These are phyloP conservation scores for Gorsachius goisagi DNA, from an alignment of 2,113 vertebrate genomes.

Conservation along the genomic window DNA sequence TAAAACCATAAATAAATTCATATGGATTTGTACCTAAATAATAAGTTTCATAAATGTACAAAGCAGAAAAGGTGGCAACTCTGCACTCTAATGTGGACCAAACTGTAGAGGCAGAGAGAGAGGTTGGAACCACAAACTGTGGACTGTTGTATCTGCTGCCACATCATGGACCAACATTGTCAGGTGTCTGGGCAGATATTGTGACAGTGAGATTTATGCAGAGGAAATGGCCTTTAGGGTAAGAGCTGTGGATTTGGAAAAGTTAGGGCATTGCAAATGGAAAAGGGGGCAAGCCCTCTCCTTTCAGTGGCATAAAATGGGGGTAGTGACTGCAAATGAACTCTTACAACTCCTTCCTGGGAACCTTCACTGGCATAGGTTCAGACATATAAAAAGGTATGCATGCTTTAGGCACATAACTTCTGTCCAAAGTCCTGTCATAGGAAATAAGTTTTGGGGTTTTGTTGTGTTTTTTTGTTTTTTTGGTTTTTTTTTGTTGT, in stretches of 20 bases:
- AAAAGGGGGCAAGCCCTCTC: not conserved
- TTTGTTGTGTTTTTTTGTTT: not conserved
- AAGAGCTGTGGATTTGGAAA: not conserved
- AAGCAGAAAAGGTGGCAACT: not conserved
- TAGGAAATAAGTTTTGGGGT: not conserved
- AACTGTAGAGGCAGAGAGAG: not conserved
- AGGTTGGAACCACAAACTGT: not conserved
- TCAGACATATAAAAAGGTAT: not conserved
- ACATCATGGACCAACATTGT: fast-evolving
- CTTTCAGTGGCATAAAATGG: not conserved
- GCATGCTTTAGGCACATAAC: fast-evolving
- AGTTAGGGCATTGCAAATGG: not conserved
- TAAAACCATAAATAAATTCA: not conserved
- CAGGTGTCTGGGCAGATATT: not conserved
- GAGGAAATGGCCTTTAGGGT: not conserved
- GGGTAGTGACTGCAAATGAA: not conserved
- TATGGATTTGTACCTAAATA: not conserved
- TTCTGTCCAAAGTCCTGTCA: not conserved
- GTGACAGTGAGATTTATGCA: not conserved
- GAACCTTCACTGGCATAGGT: not conserved
- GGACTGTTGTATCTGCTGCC: not conserved
- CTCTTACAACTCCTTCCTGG: not conserved
- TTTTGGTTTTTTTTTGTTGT: too few relatives aligned
- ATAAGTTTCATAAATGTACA: not conserved
- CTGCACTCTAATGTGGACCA: not conserved